Evolutionary conservation across 1,140 invertebrate genomes (phyloP).

Genomic region (Cyrtorhinus lividipennis): DNA sequence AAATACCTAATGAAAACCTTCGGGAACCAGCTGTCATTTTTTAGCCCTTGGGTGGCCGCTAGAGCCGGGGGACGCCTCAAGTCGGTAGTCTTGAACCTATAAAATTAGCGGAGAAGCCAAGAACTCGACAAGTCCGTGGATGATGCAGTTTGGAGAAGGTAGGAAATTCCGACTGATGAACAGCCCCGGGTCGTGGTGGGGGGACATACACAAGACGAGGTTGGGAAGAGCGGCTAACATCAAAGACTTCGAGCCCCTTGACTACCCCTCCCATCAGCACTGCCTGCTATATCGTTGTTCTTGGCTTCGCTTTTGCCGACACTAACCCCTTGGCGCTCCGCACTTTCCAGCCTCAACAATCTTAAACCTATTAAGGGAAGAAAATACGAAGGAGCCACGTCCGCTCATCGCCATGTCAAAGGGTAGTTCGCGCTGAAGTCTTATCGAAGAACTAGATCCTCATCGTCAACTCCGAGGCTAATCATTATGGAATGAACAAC

Average conservation of each 20-base stretch:
- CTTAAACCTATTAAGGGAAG: neutral
- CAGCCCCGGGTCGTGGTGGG: neutral
- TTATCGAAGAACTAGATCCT: no score
- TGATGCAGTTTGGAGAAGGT: neutral
- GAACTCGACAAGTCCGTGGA: neutral
- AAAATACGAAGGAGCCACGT: no score
- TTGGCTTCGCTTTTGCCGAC: neutral
- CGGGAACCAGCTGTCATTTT: conserved; percentile 4
- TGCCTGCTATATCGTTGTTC: neutral
- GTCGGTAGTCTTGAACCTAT: neutral
- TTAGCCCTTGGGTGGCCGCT: neutral
- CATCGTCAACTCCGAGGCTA: no score
- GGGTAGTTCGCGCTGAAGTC: no score
- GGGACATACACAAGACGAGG: no score
- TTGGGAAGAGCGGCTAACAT: neutral
- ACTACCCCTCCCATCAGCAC: neutral
- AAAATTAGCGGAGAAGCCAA: neutral
- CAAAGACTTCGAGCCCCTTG: neutral
- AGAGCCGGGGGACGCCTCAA: neutral
- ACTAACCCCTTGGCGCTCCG: no score
- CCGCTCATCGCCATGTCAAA: no score
- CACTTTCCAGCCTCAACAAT: no score
- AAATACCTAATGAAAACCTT: conserved; percentile 5
- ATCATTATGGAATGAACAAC: no score
- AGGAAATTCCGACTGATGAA: neutral